Conservation (phyloP, 1,140 invertebrate species). For the Monochamus saltuarius region DNA sequence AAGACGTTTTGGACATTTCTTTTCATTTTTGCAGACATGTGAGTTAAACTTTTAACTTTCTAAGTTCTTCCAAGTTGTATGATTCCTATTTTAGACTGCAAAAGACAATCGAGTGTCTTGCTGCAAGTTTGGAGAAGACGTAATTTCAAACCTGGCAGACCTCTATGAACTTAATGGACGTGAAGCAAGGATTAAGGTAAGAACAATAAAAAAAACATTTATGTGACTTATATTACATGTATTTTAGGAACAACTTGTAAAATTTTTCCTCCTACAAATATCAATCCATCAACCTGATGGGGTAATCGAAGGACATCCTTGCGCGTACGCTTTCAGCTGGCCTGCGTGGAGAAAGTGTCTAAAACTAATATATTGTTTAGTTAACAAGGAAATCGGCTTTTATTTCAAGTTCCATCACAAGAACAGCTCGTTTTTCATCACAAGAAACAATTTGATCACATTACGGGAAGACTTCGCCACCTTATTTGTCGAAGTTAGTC, state of each 20-base stretch:
- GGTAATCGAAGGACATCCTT: slow-evolving; percentile 25
- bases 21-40: slow-evolving; percentile 39
- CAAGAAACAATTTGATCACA: slow-evolving; percentile 14
- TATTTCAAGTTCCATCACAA: slow-evolving; percentile 26
- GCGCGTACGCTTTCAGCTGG: slow-evolving; percentile 39
- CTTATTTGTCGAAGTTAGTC: slow-evolving; percentile 41
- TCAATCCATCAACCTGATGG: slow-evolving; percentile 43
- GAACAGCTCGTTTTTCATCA: slow-evolving; percentile 30
- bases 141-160: slow-evolving; percentile 30
- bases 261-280: slow-evolving; percentile 46
- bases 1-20: slow-evolving; percentile 30
- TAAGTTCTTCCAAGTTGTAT: background rate
- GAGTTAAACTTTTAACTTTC: slow-evolving; percentile 26
- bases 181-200: slow-evolving; percentile 29
- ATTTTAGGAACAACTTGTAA: slow-evolving; percentile 34
- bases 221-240: background rate
- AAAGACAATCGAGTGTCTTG: slow-evolving; percentile 42
- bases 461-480: slow-evolving; percentile 30
- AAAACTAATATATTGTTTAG: slow-evolving; percentile 31
- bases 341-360: slow-evolving; percentile 37
- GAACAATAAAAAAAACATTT: background rate
- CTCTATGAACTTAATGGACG: slow-evolving; percentile 33
- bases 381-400: slow-evolving; percentile 30
- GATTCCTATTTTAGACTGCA: slow-evolving; percentile 36
- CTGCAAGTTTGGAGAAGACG: slow-evolving; percentile 43